A percentile compares a stretch with the other conserved stretches of the same genome.
Conservation (phyloP, 1,140 invertebrate genomes). For the Drosophila cardini region DNA sequence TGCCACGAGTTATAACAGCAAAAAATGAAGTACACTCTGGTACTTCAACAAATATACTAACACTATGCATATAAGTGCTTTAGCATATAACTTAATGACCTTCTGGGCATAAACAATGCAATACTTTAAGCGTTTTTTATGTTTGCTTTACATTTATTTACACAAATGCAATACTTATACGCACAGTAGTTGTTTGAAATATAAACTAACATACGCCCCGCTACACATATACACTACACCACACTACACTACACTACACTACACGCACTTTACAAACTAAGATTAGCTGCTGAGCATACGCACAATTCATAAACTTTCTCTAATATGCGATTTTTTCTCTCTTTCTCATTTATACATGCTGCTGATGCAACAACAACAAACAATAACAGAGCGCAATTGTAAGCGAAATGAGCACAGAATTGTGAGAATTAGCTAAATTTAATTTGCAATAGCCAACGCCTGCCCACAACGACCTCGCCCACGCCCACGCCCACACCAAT, state of each 20-base stretch:
- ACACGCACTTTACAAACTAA: slow-evolving; percentile 53
- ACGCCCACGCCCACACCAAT: slow-evolving; percentile 13
- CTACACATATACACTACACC: slow-evolving; percentile 33
- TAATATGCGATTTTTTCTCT: slow-evolving; percentile 57
- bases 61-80: slow-evolving; percentile 56
- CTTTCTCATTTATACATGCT: slow-evolving; percentile 46
- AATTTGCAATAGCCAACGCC: slow-evolving; percentile 83
- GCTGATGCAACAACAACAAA: slow-evolving; percentile 21
- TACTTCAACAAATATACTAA: slow-evolving; percentile 22
- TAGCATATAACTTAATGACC: slow-evolving; percentile 54
- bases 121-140: slow-evolving; percentile 27
- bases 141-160: slow-evolving; percentile 16
- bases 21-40: slow-evolving; percentile 13
- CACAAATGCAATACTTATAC: slow-evolving; percentile 54
- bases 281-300: slow-evolving; percentile 51
- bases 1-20: slow-evolving; percentile 26
- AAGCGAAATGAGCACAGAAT: slow-evolving; percentile 85
- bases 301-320: slow-evolving; percentile 56
- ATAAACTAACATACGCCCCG: slow-evolving; percentile 56
- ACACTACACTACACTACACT: slow-evolving; percentile 10
- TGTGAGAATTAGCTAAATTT: slow-evolving; percentile 85
- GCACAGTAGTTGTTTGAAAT: slow-evolving; percentile 60
- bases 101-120: slow-evolving; percentile 21
- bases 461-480: slow-evolving; percentile 51
- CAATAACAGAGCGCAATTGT: slow-evolving; percentile 83